A percentile compares a stretch with the other conserved stretches of the same genome.
phyloP scores from a whole-genome alignment of 2,113 vertebrate species.

The Rana temporaria region DNA sequence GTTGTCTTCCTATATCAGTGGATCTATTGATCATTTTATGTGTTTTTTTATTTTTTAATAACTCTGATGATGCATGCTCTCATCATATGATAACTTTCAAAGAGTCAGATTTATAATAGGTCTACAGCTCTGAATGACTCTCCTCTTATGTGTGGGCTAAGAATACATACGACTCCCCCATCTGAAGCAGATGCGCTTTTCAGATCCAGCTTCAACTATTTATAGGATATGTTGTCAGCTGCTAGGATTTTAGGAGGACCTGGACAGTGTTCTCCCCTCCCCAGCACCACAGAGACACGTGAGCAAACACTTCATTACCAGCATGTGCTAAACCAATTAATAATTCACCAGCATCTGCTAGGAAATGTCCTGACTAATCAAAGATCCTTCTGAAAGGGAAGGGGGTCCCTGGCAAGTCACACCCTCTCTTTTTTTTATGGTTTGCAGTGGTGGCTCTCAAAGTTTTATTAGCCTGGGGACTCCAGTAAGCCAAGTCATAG shows the following conservation, averaged over 20 bases:
- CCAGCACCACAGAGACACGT: background rate
- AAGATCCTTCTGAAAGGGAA: too few relatives aligned
- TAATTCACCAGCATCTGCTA: background rate
- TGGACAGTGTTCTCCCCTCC: background rate
- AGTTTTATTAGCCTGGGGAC: too few relatives aligned
- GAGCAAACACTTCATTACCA: background rate
- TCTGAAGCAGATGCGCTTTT: background rate
- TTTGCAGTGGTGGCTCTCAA: background rate
- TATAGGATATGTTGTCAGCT: constrained; percentile 23
- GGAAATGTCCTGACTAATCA: too few relatives aligned
- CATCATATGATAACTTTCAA: too few relatives aligned
- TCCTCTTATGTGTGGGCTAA: background rate
- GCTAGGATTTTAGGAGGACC: background rate
- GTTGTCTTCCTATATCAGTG: too few relatives aligned
- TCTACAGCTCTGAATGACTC: background rate
- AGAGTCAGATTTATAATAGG: too few relatives aligned
- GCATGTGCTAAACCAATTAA: background rate
- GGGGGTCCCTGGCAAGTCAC: too few relatives aligned
- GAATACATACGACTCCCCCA: background rate
- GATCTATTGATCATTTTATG: too few relatives aligned
- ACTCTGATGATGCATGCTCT: too few relatives aligned
- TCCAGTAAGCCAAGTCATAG: too few relatives aligned
- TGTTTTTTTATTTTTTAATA: too few relatives aligned
- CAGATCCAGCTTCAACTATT: background rate
- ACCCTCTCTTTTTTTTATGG: background rate